Evolutionary conservation across 2,113 vertebrate species (phyloP).

Genomic region (Murina feae): DNA sequence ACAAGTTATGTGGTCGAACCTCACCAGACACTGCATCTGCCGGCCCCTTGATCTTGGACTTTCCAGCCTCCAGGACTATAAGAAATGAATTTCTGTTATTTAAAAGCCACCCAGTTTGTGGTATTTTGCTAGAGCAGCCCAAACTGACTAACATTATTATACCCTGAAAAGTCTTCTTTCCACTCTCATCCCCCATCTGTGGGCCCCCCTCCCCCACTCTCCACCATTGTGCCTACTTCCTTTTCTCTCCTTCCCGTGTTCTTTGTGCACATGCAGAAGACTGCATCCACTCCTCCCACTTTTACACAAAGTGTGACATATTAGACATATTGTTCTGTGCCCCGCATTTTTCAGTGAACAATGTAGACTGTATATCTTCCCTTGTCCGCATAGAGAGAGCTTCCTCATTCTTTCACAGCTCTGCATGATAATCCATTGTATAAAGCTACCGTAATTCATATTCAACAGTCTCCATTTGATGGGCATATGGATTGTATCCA

Average conservation of each 20-base stretch:
- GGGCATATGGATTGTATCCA: not conserved
- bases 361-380: not conserved
- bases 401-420: not conserved
- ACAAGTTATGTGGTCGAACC: rapidly evolving
- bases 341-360: not conserved
- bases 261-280: not conserved
- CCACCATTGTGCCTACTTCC: not conserved
- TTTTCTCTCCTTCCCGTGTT: not conserved
- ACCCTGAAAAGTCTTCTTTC: not conserved
- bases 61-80: not conserved
- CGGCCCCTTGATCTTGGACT: not conserved
- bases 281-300: not conserved
- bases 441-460: not conserved
- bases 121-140: not conserved
- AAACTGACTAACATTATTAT: not conserved
- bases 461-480: not conserved
- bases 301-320: not conserved
- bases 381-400: not conserved
- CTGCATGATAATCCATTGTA: not conserved
- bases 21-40: not conserved
- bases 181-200: rapidly evolving
- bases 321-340: not conserved
- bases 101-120: not conserved
- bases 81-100: not conserved
- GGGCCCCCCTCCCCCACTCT: rapidly evolving